These are phyloP conservation scores for Neotoma lepida DNA, from an alignment of 2,113 vertebrate species.

Conservation along the genomic window DNA sequence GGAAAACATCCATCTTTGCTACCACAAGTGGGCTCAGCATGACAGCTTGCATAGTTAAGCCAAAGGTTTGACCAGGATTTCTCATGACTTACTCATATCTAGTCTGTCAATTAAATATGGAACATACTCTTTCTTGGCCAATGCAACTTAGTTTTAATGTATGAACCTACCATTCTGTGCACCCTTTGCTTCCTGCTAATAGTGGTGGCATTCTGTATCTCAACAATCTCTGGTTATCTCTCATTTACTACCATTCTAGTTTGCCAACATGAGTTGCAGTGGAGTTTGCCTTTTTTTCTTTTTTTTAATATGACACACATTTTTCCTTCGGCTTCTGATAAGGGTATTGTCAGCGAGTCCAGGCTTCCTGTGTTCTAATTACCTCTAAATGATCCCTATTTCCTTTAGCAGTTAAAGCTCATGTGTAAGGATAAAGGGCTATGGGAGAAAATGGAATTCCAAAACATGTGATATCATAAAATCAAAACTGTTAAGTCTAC, in stretches of 20 bases:
- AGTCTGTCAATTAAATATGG: conserved; percentile 51
- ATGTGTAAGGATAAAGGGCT: conserved; percentile 4
- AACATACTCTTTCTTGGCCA: conserved; percentile 28
- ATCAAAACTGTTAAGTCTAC: not conserved
- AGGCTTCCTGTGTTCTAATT: conserved; percentile 60
- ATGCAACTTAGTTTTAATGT: not conserved
- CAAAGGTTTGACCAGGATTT: conserved; percentile 67
- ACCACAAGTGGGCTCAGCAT: conserved; percentile 66
- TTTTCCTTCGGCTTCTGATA: conserved; percentile 59
- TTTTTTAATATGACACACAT: conserved; percentile 12
- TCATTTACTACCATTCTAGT: conserved; percentile 37
- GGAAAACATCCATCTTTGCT: conserved; percentile 73
- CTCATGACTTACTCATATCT: conserved; percentile 68
- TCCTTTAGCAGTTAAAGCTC: conserved; percentile 34
- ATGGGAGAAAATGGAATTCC: conserved; percentile 15
- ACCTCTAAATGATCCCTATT: conserved; percentile 27
- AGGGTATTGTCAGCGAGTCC: conserved; percentile 14
- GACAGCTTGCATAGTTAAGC: conserved; percentile 62
- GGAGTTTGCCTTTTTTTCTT: not conserved
- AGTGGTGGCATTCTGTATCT: not conserved
- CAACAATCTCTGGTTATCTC: not conserved
- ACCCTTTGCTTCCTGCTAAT: conserved; percentile 2
- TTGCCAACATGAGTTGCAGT: not conserved
- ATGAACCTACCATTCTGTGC: not conserved
- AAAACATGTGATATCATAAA: not conserved